phyloP scores from a whole-genome alignment of 2,797 vertebrate genomes.

The Champsocephalus esox region DNA sequence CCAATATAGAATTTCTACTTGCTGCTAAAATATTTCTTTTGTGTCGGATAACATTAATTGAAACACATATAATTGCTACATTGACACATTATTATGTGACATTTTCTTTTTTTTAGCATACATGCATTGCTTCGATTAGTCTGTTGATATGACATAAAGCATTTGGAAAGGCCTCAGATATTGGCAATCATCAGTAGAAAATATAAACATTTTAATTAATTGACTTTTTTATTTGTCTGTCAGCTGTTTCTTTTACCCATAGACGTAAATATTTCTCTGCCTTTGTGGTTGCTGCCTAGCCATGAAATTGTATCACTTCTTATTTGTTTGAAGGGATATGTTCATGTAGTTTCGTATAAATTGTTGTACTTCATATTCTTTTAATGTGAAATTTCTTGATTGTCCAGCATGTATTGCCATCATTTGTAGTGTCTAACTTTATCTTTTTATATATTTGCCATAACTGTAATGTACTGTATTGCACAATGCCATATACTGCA shows the following conservation, averaged over 20 bases:
- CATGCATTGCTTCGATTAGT: slow-evolving; percentile 60
- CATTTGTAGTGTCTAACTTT: slow-evolving; percentile 78
- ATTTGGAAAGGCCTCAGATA: slow-evolving; percentile 43
- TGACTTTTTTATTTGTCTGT: slow-evolving; percentile 46
- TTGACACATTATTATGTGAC: slow-evolving; percentile 65
- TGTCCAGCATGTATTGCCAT: slow-evolving; percentile 78
- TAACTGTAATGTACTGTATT: slow-evolving; percentile 81
- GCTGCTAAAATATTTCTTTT: slow-evolving; percentile 83
- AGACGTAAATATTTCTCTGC: slow-evolving; percentile 63
- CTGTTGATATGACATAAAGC: slow-evolving; percentile 48
- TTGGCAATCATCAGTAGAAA: slow-evolving; percentile 50
- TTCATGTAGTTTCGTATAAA: slow-evolving; percentile 76
- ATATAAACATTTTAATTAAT: slow-evolving; percentile 50
- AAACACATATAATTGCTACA: slow-evolving; percentile 62
- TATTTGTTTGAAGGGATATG: slow-evolving; percentile 66
- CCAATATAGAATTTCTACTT: slow-evolving; percentile 71
- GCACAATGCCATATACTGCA: slow-evolving; percentile 81
- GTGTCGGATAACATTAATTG: slow-evolving; percentile 57
- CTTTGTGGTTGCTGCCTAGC: slow-evolving; percentile 71
- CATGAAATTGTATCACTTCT: slow-evolving; percentile 63
- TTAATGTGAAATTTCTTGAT: slow-evolving; percentile 71
- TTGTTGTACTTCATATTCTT: slow-evolving; percentile 74
- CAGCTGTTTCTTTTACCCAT: slow-evolving; percentile 56
- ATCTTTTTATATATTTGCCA: slow-evolving; percentile 76
- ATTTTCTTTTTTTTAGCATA: slow-evolving; percentile 38